A percentile compares a stretch with the other conserved stretches of the same genome.
phyloP scores from a whole-genome alignment of 2,113 vertebrate genomes.

The Polypterus senegalus region DNA sequence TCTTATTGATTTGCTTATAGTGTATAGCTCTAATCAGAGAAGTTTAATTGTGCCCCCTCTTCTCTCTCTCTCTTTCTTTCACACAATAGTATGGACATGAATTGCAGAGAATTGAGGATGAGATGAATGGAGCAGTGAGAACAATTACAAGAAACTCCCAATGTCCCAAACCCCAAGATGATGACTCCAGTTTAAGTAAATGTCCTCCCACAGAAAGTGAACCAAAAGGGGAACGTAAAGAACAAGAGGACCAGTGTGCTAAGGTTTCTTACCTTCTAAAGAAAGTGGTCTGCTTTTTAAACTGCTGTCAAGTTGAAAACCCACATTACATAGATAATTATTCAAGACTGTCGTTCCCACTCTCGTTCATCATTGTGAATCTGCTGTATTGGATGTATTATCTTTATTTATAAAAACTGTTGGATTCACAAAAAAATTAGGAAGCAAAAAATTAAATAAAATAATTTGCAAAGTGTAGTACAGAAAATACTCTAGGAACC shows the following conservation, averaged over 20 bases:
- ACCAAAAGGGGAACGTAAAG: constrained; percentile 39
- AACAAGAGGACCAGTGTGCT: constrained; percentile 33
- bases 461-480: too few species aligned
- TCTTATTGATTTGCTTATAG: too few species aligned
- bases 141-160: constrained; percentile 45
- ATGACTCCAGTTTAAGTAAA: constrained; percentile 25
- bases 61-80: too few species aligned
- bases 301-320: constrained; percentile 70
- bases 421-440: too few species aligned
- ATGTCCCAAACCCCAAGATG: constrained; percentile 41
- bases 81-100: constrained; percentile 42
- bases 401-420: constrained; percentile 62
- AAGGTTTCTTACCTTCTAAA: constrained; percentile 42
- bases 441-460: too few species aligned
- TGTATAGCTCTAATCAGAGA: too few species aligned
- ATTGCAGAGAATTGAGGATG: constrained; percentile 51
- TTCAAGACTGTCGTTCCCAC: constrained; percentile 67
- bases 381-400: constrained; percentile 84
- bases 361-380: constrained; percentile 77
- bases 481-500: too few species aligned
- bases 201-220: constrained; percentile 37
- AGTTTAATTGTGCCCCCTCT: too few species aligned
- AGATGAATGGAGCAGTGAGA: constrained; percentile 61
- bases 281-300: constrained; percentile 48
- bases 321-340: constrained; percentile 87